phyloP scores from a whole-genome alignment of 2,888 invertebrate genomes.

The Cheilosia soror region DNA sequence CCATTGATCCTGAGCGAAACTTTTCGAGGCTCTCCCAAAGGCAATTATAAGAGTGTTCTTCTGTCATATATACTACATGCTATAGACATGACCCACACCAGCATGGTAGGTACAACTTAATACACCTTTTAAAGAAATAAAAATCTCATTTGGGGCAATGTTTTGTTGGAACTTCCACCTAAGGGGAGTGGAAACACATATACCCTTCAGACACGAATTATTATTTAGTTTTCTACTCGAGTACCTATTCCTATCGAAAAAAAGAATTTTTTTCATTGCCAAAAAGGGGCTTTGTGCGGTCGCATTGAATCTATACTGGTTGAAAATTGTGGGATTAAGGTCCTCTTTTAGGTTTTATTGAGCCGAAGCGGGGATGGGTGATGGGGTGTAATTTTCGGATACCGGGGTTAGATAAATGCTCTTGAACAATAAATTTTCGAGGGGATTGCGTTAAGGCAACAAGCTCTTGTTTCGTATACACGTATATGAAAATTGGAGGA shows the following conservation, averaged over 20 bases:
- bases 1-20: slow-evolving; percentile 52
- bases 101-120: slow-evolving; percentile 3
- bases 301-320: slow-evolving; percentile 43
- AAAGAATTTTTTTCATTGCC: not conserved
- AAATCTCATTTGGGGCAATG: slow-evolving; percentile 5
- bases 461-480: slow-evolving; percentile 50
- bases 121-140: slow-evolving; percentile 7
- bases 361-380: slow-evolving; percentile 1
- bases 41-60: slow-evolving; percentile 37
- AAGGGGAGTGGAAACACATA: not conserved
- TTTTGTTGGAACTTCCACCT: not conserved
- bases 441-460: slow-evolving; percentile 60
- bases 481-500: slow-evolving; percentile 63
- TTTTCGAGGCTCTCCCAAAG: slow-evolving; percentile 41
- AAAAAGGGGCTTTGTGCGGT: slow-evolving; percentile 7
- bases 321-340: slow-evolving; percentile 45
- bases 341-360: slow-evolving; percentile 44
- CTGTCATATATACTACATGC: slow-evolving; percentile 30
- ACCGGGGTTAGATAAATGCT: slow-evolving; percentile 53
- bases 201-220: slow-evolving; percentile 18
- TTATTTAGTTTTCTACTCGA: slow-evolving; percentile 35
- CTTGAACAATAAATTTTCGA: slow-evolving; percentile 55
- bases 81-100: slow-evolving; percentile 14
- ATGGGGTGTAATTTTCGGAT: slow-evolving; percentile 30
- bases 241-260: slow-evolving; percentile 9